These are phyloP conservation scores for Strigamia transsilvanica DNA, from an alignment of 2,888 invertebrate genomes.

Conservation along the genomic window DNA sequence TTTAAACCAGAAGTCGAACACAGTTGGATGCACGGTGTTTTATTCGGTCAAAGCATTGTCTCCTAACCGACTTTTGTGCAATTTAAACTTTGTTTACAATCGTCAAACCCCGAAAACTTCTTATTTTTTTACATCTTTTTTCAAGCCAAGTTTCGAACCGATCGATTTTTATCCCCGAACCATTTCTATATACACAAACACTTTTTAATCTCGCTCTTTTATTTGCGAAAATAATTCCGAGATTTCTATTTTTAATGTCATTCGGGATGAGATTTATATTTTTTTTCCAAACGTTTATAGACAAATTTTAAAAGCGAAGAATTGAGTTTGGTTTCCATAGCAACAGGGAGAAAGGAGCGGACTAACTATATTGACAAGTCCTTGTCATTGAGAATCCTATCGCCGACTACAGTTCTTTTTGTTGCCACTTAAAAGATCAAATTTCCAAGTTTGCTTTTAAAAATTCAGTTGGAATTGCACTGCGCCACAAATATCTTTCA, in stretches of 20 bases:
- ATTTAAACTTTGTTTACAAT: conserved; percentile 39
- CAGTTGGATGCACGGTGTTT: neutral
- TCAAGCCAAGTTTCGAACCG: conserved; percentile 24
- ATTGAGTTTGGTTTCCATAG: conserved; percentile 11
- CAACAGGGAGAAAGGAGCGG: neutral
- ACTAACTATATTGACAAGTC: neutral
- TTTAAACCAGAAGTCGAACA: neutral
- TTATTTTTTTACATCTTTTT: neutral
- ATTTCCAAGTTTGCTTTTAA: no score
- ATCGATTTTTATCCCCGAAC: neutral
- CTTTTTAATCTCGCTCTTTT: neutral
- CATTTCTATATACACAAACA: neutral
- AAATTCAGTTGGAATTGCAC: no score
- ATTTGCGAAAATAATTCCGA: neutral
- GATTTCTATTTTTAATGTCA: neutral
- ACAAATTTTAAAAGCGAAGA: neutral
- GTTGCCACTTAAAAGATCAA: neutral
- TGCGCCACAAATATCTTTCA: no score
- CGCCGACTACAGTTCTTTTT: neutral
- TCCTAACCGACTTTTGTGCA: neutral
- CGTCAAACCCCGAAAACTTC: neutral
- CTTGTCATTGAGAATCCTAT: neutral
- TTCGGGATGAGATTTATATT: neutral
- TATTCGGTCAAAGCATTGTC: neutral
- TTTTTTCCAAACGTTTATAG: no score